Evolutionary conservation across 2,797 vertebrate genomes (phyloP), one percentile per base, ranked within the genome.

Genomic region (Microchirus variegatus): DNA sequence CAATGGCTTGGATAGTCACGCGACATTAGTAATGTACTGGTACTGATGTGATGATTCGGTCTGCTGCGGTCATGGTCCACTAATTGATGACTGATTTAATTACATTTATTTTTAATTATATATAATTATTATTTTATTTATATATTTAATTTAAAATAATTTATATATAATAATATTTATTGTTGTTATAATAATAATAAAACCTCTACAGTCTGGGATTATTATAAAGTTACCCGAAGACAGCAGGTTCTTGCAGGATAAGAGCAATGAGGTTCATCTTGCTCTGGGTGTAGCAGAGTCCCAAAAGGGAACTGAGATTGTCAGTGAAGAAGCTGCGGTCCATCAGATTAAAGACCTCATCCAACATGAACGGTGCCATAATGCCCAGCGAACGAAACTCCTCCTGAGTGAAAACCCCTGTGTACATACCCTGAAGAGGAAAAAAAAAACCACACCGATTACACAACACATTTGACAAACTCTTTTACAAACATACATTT

Each of bases 311-410:
- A 62, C 90, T 79, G 53, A 94, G 62, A 53, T 75, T 89, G 26
- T 89, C 59, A 5, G 70, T 60, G 45, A 95, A 91, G 75, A 92
- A 93, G 58, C 15, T 72, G 36, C 91, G 85, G 49, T 92, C 90
- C 59, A 94, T 59, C n/a, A 89, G 79, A 17, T 75, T 4, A 16
- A 94, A 92, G 62, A 94, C 80, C 72, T 93, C 86, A 54, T 93
- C 93, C 14, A 13, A 49, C 73, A 94, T 91, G 69, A 91, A 93
- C 0, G 93, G 77, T 0, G 92, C 91, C 92, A 93, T 93, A 16
- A 91, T 61, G 18, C 86, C 92, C 68, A 95, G 70, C 0, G 87
- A 92, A 10, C 64, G 87, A 63, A 95, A 92, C 87, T 93, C 91
- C 37, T 81, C 78, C 67, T 90, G 85, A 0, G 91, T 92, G 82